Percentiles rank a stretch among this genome's conserved stretches.
These are phyloP conservation scores for Heteromormyrus szaboi DNA, from an alignment of 2,797 vertebrate species.

Conservation along the genomic window DNA sequence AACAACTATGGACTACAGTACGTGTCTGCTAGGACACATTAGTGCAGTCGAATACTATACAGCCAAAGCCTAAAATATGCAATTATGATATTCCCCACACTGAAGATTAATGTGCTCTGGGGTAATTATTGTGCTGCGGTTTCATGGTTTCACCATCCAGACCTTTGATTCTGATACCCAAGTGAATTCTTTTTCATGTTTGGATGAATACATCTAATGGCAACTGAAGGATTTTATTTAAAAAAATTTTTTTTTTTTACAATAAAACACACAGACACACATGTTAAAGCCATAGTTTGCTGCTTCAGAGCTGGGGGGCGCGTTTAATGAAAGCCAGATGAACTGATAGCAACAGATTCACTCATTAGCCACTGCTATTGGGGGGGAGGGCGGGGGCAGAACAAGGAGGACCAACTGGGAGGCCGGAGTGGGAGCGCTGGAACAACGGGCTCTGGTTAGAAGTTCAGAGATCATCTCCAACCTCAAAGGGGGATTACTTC, in stretches of 20 bases:
- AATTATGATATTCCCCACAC: background rate
- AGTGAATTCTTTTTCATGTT: background rate
- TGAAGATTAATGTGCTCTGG: background rate
- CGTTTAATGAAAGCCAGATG: conserved; percentile 34
- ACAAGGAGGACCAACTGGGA: conserved; percentile 4
- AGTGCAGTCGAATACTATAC: background rate
- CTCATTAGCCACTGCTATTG: conserved; percentile 23
- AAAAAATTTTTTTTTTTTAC: background rate
- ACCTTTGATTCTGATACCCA: conserved; percentile 4
- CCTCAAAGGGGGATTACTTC: background rate
- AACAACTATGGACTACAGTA: background rate
- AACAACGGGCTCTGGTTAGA: background rate
- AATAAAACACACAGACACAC: conserved; percentile 2
- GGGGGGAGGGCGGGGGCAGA: background rate
- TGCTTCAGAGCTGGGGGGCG: background rate
- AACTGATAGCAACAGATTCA: conserved; percentile 34
- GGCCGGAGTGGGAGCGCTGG: background rate
- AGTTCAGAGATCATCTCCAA: conserved; percentile 3
- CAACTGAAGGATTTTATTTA: background rate
- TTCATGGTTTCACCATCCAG: background rate
- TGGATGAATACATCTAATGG: background rate
- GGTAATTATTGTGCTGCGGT: background rate
- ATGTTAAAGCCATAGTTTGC: background rate
- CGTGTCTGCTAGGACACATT: conserved; percentile 35
- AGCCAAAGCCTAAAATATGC: background rate